phyloP scores from a whole-genome alignment of 2,888 invertebrate species.

The Chymomyza procnemis region DNA sequence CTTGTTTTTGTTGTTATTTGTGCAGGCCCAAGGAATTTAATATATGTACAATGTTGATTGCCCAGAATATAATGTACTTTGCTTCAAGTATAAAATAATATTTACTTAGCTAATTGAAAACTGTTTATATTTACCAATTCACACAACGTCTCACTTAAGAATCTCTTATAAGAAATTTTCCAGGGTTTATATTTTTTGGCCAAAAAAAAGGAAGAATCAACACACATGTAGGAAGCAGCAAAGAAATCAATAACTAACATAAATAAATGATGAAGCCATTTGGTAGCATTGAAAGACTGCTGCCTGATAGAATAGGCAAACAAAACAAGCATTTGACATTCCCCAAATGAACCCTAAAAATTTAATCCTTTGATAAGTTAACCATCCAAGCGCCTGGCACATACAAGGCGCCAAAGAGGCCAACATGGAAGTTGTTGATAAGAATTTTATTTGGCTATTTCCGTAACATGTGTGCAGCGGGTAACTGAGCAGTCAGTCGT shows the following conservation, averaged over 20 bases:
- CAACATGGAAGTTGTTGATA: slow-evolving; percentile 59
- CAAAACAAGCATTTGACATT: slow-evolving; percentile 46
- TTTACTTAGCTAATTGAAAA: slow-evolving; percentile 37
- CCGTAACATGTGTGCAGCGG: slow-evolving; percentile 35
- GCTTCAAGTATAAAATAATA: slow-evolving; percentile 10
- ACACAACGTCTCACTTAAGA: background rate
- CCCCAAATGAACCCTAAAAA: slow-evolving; percentile 47
- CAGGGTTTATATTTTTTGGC: background rate
- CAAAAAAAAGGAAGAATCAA: background rate
- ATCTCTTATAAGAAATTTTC: background rate
- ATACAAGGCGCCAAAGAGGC: background rate
- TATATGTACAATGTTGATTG: background rate
- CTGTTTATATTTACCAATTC: slow-evolving; percentile 26
- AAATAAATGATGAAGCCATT: slow-evolving; percentile 45
- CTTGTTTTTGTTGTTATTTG: background rate
- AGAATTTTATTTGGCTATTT: slow-evolving; percentile 61
- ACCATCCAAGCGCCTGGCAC: slow-evolving; percentile 31
- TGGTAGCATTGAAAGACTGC: slow-evolving; percentile 20
- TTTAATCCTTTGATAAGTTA: slow-evolving; percentile 60
- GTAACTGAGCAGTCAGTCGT: background rate
- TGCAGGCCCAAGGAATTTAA: background rate
- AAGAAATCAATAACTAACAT: slow-evolving; percentile 34
- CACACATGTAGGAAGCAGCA: background rate
- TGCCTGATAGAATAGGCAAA: slow-evolving; percentile 8
- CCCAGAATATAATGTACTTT: background rate